These are phyloP conservation scores for Aphidius ervi DNA, from an alignment of 1,140 invertebrate species.

Conservation along the genomic window DNA sequence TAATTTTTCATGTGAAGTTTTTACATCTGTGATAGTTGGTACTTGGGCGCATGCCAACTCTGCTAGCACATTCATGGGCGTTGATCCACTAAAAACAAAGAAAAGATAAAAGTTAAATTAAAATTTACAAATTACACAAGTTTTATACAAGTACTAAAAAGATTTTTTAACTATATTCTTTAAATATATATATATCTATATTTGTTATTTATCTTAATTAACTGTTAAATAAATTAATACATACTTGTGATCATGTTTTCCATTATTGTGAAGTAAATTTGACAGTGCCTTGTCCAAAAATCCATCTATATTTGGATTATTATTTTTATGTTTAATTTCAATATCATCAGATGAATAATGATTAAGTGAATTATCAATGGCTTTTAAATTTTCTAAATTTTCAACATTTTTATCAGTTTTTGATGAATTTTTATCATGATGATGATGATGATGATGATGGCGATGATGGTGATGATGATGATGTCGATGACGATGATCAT, in stretches of 20 bases:
- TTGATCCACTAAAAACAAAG: conserved; percentile 40
- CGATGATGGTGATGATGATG: conserved; percentile 20
- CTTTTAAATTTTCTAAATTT: conserved; percentile 10
- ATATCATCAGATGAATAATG: conserved; percentile 19
- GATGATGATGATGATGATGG: conserved; percentile 19
- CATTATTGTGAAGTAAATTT: conserved; percentile 46
- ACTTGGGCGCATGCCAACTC: conserved; percentile 49
- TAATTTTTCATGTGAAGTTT: conserved; percentile 13
- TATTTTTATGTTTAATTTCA: conserved; percentile 40
- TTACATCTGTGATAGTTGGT: conserved; percentile 33
- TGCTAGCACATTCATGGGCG: conserved; percentile 50
- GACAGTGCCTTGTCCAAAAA: conserved; percentile 47
- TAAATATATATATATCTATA: not conserved
- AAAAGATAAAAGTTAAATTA: not conserved
- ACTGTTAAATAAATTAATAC: conserved; percentile 22
- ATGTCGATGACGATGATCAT: conserved; percentile 17
- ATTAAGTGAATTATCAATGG: not conserved
- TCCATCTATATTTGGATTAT: conserved; percentile 38
- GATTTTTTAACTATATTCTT: conserved; percentile 2
- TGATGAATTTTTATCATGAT: not conserved
- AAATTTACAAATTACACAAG: conserved; percentile 4
- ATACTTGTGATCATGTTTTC: conserved; percentile 50
- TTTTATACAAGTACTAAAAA: not conserved
- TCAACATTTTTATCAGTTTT: conserved; percentile 5
- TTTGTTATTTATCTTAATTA: too few relatives aligned